phyloP scores from a whole-genome alignment of 2,113 vertebrate species.

The Mystacornis crossleyi region DNA sequence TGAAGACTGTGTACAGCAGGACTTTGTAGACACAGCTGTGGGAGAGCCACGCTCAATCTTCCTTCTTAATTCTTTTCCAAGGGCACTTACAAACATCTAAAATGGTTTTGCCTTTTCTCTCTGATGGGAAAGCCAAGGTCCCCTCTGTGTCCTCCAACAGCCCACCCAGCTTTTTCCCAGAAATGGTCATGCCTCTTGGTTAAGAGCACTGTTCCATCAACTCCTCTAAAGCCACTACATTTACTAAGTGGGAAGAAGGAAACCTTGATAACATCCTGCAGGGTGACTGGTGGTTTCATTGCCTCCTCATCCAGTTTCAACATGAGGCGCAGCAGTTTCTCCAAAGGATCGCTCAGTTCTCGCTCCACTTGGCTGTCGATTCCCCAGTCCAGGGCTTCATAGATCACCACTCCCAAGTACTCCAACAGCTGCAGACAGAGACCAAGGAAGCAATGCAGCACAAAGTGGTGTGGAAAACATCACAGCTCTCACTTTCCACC shows the following conservation, averaged over 20 bases:
- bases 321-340: slow-evolving; percentile 72
- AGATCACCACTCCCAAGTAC: slow-evolving; percentile 69
- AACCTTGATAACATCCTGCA: slow-evolving; percentile 76
- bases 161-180: background rate
- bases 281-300: background rate
- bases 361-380: slow-evolving; percentile 68
- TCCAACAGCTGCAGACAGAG: slow-evolving; percentile 66
- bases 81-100: background rate
- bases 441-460: background rate
- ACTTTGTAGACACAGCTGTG: background rate
- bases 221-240: background rate
- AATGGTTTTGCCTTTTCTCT: background rate
- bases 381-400: slow-evolving; percentile 80
- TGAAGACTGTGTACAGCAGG: background rate
- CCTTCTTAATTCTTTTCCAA: background rate
- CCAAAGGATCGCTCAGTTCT: slow-evolving; percentile 67
- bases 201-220: background rate
- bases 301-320: slow-evolving; percentile 52
- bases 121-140: background rate
- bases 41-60: background rate
- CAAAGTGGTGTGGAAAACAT: background rate
- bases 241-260: background rate
- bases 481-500: background rate
- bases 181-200: background rate
- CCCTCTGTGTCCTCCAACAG: background rate